Percentiles rank a stretch among this genome's conserved stretches.
Evolutionary conservation across 2,797 vertebrate genomes (phyloP).

Genomic region (Mus spretus): DNA sequence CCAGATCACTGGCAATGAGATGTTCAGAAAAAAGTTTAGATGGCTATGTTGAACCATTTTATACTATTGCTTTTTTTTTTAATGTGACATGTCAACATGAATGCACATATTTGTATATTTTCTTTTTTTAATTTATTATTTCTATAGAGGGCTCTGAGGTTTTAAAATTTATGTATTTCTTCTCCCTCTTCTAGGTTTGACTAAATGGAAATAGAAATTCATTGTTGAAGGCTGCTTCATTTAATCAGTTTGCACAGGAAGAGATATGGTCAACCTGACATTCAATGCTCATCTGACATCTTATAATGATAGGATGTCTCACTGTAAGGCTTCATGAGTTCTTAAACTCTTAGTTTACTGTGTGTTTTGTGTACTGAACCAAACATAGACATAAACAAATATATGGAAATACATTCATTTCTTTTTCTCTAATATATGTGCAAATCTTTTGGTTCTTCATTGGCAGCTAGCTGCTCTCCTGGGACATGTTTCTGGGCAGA

Average conservation of each 20-base stretch:
- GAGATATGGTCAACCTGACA: slow-evolving; percentile 34
- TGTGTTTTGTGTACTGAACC: slow-evolving; percentile 27
- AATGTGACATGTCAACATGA: slow-evolving; percentile 18
- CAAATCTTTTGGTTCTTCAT: slow-evolving; percentile 50
- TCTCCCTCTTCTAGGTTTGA: neutral
- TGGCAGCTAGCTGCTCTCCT: slow-evolving; percentile 70
- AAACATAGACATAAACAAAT: slow-evolving; percentile 8
- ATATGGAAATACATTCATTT: slow-evolving; percentile 33
- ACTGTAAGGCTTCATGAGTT: slow-evolving; percentile 3
- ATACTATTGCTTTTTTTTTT: neutral
- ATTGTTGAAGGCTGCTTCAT: slow-evolving; percentile 17
- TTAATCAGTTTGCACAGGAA: slow-evolving; percentile 40
- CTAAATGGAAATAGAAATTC: neutral
- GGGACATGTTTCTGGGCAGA: slow-evolving; percentile 64
- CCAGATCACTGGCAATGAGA: slow-evolving; percentile 39
- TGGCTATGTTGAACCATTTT: neutral
- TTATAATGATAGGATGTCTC: neutral
- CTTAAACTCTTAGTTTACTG: neutral
- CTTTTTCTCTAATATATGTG: neutral
- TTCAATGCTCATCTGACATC: slow-evolving; percentile 7
- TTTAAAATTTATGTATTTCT: slow-evolving; percentile 36
- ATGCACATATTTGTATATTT: slow-evolving; percentile 10
- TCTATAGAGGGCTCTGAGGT: neutral
- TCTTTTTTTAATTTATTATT: slow-evolving; percentile 8
- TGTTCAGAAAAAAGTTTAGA: slow-evolving; percentile 24